Percentiles rank a stretch among this genome's conserved stretches.
phyloP scores from a whole-genome alignment of 2,888 invertebrate genomes.

The Callosobruchus maculatus region DNA sequence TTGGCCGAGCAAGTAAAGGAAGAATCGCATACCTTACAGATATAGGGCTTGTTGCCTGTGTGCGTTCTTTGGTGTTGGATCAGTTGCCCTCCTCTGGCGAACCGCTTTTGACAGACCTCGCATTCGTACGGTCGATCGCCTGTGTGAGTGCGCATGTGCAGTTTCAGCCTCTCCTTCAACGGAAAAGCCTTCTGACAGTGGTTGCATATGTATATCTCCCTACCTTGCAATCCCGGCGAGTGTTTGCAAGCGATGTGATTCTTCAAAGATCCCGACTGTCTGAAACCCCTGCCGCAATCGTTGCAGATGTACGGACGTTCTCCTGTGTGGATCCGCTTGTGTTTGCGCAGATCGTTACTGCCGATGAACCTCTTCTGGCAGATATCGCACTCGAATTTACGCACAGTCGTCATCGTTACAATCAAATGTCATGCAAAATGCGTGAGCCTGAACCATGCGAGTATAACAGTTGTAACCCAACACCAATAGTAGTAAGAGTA shows the following conservation, averaged over 20 bases:
- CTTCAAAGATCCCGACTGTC: conserved; percentile 62
- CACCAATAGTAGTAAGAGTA: conserved; percentile 16
- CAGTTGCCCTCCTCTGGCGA: conserved; percentile 72
- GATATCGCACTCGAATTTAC: conserved; percentile 57
- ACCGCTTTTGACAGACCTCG: conserved; percentile 59
- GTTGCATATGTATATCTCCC: conserved; percentile 62
- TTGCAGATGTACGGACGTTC: conserved; percentile 61
- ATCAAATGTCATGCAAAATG: conserved; percentile 7
- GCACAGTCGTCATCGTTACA: conserved; percentile 34
- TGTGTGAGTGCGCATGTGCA: conserved; percentile 72
- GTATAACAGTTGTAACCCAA: conserved; percentile 16
- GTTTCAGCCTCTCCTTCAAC: conserved; percentile 68
- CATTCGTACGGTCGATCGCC: conserved; percentile 68
- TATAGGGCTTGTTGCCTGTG: conserved; percentile 67
- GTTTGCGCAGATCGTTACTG: conserved; percentile 64
- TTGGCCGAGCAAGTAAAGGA: conserved; percentile 66
- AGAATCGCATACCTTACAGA: conserved; percentile 67
- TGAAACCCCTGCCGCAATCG: conserved; percentile 61
- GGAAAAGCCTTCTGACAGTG: conserved; percentile 75
- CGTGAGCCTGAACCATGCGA: conserved; percentile 17
- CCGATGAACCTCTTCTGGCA: conserved; percentile 64
- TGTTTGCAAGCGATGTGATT: conserved; percentile 62
- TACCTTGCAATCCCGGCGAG: conserved; percentile 43
- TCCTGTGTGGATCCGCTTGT: conserved; percentile 63
- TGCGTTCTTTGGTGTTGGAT: conserved; percentile 73